Conservation (phyloP, 2,888 invertebrate species). For the Elegia similella region DNA sequence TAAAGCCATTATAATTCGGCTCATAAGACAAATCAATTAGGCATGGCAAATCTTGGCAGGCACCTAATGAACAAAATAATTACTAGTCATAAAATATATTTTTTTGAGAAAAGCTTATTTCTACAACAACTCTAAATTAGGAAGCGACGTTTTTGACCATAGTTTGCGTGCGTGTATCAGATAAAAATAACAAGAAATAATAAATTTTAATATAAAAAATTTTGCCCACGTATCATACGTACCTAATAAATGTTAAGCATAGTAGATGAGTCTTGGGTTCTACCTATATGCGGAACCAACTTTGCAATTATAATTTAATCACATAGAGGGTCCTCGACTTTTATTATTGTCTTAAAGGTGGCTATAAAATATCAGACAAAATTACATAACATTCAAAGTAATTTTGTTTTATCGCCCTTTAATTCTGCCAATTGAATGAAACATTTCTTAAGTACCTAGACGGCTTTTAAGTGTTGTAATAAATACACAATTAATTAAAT, state of each 20-base stretch:
- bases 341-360: constrained; percentile 58
- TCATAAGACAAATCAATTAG: too few relatives aligned
- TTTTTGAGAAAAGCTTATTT: too few relatives aligned
- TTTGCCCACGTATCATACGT: too few relatives aligned
- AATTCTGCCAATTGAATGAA: constrained; percentile 33
- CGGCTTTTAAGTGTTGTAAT: background rate
- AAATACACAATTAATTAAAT: background rate
- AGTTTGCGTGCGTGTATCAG: too few relatives aligned
- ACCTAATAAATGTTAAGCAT: constrained; percentile 23
- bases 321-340: constrained; percentile 55
- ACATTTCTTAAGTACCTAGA: constrained; percentile 7
- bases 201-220: too few relatives aligned
- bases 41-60: too few relatives aligned
- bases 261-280: constrained; percentile 34
- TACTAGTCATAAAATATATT: too few relatives aligned
- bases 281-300: constrained; percentile 48
- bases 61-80: too few relatives aligned
- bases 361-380: constrained; percentile 47
- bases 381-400: constrained; percentile 44
- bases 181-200: too few relatives aligned
- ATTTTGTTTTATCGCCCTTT: constrained; percentile 45
- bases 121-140: too few relatives aligned
- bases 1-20: too few relatives aligned
- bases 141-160: too few relatives aligned
- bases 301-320: constrained; percentile 79